phyloP scores from a whole-genome alignment of 2,113 vertebrate genomes.

The Centropristis striata region DNA sequence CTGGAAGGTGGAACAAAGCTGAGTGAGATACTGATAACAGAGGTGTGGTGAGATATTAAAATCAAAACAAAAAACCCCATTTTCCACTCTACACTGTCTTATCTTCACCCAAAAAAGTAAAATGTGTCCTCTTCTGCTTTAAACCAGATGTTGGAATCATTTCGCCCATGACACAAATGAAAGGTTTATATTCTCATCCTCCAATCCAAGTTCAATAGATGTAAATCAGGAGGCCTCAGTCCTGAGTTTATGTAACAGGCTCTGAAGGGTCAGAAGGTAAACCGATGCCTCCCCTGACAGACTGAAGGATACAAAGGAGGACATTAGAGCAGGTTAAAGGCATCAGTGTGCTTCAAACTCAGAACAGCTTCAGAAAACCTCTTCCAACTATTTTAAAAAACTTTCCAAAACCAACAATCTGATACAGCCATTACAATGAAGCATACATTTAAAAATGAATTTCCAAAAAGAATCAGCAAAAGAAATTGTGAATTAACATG shows the following conservation, averaged over 20 bases:
- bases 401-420: background rate
- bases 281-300: slow-evolving; percentile 9
- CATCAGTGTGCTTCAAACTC: background rate
- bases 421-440: too few relatives aligned
- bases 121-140: background rate
- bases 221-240: slow-evolving; percentile 12
- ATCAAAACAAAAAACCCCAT: background rate
- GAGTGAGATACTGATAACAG: background rate
- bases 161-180: background rate
- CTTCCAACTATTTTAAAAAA: background rate
- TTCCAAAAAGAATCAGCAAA: background rate
- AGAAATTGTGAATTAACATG: background rate
- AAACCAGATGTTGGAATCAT: slow-evolving; percentile 30
- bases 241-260: slow-evolving; percentile 16
- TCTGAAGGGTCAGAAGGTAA: slow-evolving; percentile 18
- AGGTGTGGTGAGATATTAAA: background rate
- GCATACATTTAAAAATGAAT: background rate
- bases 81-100: background rate
- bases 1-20: slow-evolving; percentile 13
- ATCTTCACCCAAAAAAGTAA: background rate
- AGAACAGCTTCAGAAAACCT: background rate
- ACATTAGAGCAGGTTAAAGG: background rate
- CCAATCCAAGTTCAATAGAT: slow-evolving; percentile 18
- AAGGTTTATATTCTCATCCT: slow-evolving; percentile 13
- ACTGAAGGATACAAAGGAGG: slow-evolving; percentile 17